phyloP scores from a whole-genome alignment of 2,113 vertebrate species.

The Hydrochoerus hydrochaeris region DNA sequence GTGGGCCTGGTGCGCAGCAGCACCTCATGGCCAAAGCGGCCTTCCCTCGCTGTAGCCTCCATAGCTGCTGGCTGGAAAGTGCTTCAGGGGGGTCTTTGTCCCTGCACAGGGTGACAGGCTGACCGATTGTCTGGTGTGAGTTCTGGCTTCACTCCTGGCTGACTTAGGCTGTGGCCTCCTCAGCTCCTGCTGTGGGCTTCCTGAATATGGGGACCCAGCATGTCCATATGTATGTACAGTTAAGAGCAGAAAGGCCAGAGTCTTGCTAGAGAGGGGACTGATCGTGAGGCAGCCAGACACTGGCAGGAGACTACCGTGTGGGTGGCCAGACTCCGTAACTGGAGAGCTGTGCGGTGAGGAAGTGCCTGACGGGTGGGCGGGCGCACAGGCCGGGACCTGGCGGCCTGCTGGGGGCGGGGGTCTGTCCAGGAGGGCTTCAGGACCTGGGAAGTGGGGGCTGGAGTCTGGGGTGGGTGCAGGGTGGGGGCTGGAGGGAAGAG shows the following conservation, averaged over 20 bases:
- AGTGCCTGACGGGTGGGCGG: not conserved
- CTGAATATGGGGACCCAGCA: not conserved
- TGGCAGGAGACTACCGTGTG: not conserved
- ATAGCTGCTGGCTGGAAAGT: not conserved
- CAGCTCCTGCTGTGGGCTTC: not conserved
- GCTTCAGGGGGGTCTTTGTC: too few relatives aligned
- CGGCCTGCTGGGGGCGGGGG: too few relatives aligned
- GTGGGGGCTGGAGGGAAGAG: not conserved
- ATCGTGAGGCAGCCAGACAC: not conserved
- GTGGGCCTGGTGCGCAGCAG: not conserved
- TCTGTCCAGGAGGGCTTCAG: accelerated
- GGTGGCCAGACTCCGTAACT: too few relatives aligned
- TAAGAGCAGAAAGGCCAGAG: not conserved
- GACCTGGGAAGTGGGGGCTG: not conserved
- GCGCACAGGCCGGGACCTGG: not conserved
- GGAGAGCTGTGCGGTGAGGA: not conserved
- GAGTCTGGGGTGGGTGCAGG: not conserved
- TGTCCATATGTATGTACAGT: not conserved
- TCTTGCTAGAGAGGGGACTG: not conserved
- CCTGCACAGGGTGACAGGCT: not conserved
- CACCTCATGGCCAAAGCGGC: not conserved
- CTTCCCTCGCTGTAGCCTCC: not conserved
- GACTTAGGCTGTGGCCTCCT: not conserved
- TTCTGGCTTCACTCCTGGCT: not conserved
- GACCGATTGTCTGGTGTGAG: not conserved